Evolutionary conservation across 2,797 vertebrate species (phyloP).

Genomic region (Chloroceryle amazona): DNA sequence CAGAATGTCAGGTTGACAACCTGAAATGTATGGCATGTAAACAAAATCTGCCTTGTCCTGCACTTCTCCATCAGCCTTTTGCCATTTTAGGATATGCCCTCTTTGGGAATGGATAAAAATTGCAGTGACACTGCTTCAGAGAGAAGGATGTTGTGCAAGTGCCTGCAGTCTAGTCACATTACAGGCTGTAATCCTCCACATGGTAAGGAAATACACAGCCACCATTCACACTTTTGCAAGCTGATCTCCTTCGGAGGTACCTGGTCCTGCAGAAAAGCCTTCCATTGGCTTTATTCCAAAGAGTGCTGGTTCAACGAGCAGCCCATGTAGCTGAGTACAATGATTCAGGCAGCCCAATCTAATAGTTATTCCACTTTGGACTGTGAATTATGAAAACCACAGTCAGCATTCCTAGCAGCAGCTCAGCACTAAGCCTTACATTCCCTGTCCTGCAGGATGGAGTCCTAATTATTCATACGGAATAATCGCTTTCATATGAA

Average conservation of each 20-base stretch:
- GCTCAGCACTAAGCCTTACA: neutral
- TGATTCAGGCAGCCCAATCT: neutral
- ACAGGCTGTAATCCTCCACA: neutral
- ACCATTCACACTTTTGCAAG: neutral
- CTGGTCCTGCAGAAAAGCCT: neutral
- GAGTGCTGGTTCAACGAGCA: neutral
- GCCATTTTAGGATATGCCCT: neutral
- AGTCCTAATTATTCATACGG: conserved; percentile 45
- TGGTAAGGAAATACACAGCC: neutral
- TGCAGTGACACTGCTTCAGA: neutral
- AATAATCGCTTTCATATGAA: conserved; percentile 64
- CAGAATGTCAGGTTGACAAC: neutral
- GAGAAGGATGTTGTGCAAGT: rapidly evolving
- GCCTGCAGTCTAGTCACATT: neutral
- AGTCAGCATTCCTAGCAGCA: neutral
- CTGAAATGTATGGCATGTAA: neutral
- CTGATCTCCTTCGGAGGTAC: neutral
- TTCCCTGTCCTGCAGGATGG: neutral
- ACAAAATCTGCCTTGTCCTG: neutral
- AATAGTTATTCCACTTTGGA: neutral
- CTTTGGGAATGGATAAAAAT: neutral
- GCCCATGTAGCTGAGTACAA: neutral
- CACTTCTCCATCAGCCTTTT: neutral
- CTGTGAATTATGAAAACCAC: conserved; percentile 1
- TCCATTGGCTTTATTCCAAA: rapidly evolving